Evolutionary conservation across 2,113 vertebrate genomes (phyloP), one percentile per base, ranked within the genome.

Genomic region (Sorex araneus): DNA sequence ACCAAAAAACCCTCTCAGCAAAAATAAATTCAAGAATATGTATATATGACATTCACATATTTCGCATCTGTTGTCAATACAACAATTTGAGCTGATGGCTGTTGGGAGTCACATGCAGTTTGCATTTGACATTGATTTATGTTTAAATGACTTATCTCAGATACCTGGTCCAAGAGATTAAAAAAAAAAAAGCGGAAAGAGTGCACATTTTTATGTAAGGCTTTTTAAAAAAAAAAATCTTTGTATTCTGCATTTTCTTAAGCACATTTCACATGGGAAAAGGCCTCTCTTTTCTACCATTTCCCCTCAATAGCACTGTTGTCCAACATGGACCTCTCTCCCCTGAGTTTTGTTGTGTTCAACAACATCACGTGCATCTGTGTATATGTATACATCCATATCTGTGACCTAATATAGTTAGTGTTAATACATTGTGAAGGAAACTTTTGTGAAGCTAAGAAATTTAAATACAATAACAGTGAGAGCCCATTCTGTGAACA

Each of bases 41-140:
- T 89, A 23, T 84, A 84, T 89, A 36, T 69, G 54, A 63, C 54
- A n/a, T 67, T 71, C 71, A 28, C 60, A 6, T 64, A 88, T 71
- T 74, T 79, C 43, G 79, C 79, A 71, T 96, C 73, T 86, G 60
- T 66, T 94, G 85, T 94, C 85, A 90, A 34, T 89, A 28, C 71
- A 50, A 10, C 73, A 47, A 0, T 45, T 64, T 64, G 70, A 95
- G 66, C 79, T 63, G 69, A 60, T 63, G 71, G 88, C 75, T 86
- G 30, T 77, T 87, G 77, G 57, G 67, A 80, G 77, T 84, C 71
- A 67, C 80, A 57, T 60, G 54, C n/a, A 90, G 50, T 94, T 77
- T 89, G 57, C 32, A 67, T 93, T 92, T 90, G 57, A 76, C 43
- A 89, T 88, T 78, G 91, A 91, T 95, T 96, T 90, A 92, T 81